These are phyloP conservation scores for Oriolus oriolus DNA, from an alignment of 2,113 vertebrate species.

Conservation along the genomic window DNA sequence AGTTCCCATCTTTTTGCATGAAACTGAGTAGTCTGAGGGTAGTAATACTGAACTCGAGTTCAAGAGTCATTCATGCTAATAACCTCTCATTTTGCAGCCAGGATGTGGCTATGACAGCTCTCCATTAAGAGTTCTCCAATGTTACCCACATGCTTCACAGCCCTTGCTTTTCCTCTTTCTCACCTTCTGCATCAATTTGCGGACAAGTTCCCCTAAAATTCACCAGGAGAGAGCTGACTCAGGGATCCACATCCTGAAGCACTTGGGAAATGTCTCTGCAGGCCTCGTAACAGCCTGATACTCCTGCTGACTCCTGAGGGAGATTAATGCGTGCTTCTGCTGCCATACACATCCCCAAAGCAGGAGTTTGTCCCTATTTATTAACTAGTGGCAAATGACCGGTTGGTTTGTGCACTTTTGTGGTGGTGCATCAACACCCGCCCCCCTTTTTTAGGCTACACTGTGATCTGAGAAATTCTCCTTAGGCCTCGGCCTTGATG, in stretches of 20 bases:
- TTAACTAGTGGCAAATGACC: not conserved
- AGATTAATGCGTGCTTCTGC: not conserved
- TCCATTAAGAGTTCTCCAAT: not conserved
- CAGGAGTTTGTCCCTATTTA: not conserved
- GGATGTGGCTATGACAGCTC: not conserved
- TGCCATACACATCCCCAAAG: not conserved
- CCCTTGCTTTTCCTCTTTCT: not conserved
- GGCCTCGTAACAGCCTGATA: not conserved
- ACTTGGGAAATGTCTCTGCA: not conserved
- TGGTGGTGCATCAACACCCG: not conserved
- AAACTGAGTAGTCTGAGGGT: not conserved
- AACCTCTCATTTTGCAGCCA: not conserved
- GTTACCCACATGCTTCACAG: not conserved
- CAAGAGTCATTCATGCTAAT: not conserved
- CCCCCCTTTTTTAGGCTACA: not conserved
- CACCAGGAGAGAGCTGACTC: not conserved
- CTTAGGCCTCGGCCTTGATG: rapidly evolving
- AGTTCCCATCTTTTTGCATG: not conserved
- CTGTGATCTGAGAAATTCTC: not conserved
- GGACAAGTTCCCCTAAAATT: not conserved
- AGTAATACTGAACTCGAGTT: not conserved
- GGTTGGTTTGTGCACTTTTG: not conserved
- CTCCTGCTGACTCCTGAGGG: not conserved
- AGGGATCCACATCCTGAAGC: not conserved
- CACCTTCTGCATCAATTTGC: not conserved